Evolutionary conservation across 2,113 vertebrate genomes (phyloP).

Genomic region (Amia ocellicauda): DNA sequence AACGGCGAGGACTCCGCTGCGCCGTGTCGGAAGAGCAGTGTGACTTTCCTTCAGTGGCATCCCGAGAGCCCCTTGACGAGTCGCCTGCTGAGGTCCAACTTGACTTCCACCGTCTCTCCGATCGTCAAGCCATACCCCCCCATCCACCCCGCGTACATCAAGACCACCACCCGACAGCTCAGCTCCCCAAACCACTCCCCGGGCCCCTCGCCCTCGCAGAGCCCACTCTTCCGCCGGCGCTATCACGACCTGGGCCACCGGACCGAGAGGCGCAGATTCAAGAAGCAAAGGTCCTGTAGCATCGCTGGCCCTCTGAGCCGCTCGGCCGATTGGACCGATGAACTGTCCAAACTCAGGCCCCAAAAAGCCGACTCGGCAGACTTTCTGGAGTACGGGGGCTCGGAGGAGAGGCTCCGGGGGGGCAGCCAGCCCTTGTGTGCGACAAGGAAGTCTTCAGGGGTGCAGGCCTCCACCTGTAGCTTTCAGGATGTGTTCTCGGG

Average conservation of each 20-base stretch:
- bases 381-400: slow-evolving; percentile 56
- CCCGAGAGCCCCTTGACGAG: slow-evolving; percentile 67
- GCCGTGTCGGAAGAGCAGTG: slow-evolving; percentile 42
- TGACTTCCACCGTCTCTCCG: slow-evolving; percentile 30
- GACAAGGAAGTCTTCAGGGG: slow-evolving; percentile 66
- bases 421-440: slow-evolving; percentile 63
- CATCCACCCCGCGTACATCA: slow-evolving; percentile 86
- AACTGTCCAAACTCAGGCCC: slow-evolving; percentile 47
- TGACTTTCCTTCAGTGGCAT: slow-evolving; percentile 30
- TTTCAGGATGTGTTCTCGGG: slow-evolving; percentile 90
- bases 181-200: slow-evolving; percentile 86
- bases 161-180: slow-evolving; percentile 91
- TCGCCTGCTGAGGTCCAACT: slow-evolving; percentile 60
- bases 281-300: slow-evolving; percentile 66
- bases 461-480: slow-evolving; percentile 66
- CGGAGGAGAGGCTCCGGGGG: slow-evolving; percentile 44
- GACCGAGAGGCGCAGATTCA: slow-evolving; percentile 45
- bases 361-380: slow-evolving; percentile 62
- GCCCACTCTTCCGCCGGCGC: slow-evolving; percentile 70
- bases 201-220: slow-evolving; percentile 77
- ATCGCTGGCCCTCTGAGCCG: slow-evolving; percentile 71
- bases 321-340: slow-evolving; percentile 91
- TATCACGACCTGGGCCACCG: slow-evolving; percentile 53
- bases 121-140: slow-evolving; percentile 76
- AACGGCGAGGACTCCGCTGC: slow-evolving; percentile 19